Conservation (phyloP, 2,113 vertebrate species). For the Oncorhynchus nerka region DNA sequence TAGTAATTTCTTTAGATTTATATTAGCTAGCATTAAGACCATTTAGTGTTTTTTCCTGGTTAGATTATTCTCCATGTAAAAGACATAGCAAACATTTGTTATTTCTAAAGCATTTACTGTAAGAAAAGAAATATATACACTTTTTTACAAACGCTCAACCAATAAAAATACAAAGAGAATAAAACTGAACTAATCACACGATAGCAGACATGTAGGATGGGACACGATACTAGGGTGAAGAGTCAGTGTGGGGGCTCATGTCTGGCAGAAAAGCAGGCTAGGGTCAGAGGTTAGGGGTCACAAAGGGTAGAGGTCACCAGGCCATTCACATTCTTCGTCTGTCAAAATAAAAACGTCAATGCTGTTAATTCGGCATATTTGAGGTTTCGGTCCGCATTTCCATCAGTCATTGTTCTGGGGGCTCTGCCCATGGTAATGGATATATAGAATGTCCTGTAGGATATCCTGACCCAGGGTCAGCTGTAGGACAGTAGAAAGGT, state of each 20-base stretch:
- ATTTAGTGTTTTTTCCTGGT: constrained; percentile 64
- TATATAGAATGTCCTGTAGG: background rate
- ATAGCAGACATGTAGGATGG: constrained; percentile 5
- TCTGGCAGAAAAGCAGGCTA: constrained; percentile 50
- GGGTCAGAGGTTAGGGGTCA: constrained; percentile 55
- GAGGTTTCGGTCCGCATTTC: background rate
- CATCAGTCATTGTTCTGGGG: background rate
- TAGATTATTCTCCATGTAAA: constrained; percentile 69
- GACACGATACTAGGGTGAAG: background rate
- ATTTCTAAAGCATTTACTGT: constrained; percentile 93
- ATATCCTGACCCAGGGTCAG: background rate
- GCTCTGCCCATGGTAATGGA: background rate
- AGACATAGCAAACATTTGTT: constrained; percentile 77
- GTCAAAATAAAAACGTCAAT: constrained; percentile 44
- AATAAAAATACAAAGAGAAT: constrained; percentile 70
- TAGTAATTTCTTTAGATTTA: constrained; percentile 64
- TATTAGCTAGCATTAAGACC: constrained; percentile 70
- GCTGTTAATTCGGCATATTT: background rate
- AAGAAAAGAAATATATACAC: constrained; percentile 94
- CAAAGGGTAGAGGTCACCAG: constrained; percentile 68
- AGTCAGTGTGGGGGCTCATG: background rate
- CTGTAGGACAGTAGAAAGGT: background rate
- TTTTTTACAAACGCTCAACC: constrained; percentile 86
- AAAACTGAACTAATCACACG: constrained; percentile 41
- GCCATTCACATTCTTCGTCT: constrained; percentile 52